Percentiles rank a stretch among this genome's conserved stretches.
phyloP scores from a whole-genome alignment of 2,888 invertebrate species.

The Cosmia pyralina region DNA sequence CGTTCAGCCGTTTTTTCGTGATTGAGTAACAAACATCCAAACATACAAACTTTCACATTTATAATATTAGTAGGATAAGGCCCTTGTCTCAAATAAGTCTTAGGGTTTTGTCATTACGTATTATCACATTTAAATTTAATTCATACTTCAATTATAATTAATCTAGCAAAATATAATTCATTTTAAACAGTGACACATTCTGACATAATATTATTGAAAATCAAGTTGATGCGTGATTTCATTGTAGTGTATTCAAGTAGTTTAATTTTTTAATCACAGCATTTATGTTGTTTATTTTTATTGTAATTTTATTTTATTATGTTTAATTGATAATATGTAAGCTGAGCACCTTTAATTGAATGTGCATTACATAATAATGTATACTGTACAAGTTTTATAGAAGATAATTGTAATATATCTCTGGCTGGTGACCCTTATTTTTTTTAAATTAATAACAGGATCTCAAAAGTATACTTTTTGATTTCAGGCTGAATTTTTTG shows the following conservation, averaged over 20 bases:
- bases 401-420: not conserved
- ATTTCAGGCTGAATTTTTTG: constrained; percentile 83
- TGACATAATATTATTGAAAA: not conserved
- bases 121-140: not conserved
- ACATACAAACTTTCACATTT: no score
- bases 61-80: no score
- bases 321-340: not conserved
- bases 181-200: not conserved
- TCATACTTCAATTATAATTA: not conserved
- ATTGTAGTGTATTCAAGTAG: not conserved
- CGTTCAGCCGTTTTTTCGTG: no score
- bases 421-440: not conserved
- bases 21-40: no score
- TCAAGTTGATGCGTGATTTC: not conserved
- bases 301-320: not conserved
- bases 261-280: not conserved
- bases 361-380: not conserved
- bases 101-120: no score
- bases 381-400: not conserved
- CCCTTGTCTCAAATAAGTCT: no score
- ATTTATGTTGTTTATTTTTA: not conserved
- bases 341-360: not conserved
- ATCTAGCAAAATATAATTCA: not conserved
- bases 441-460: not conserved
- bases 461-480: not conserved